Conservation (phyloP, 2,797 vertebrate species). For the Sebastes diaconus region DNA sequence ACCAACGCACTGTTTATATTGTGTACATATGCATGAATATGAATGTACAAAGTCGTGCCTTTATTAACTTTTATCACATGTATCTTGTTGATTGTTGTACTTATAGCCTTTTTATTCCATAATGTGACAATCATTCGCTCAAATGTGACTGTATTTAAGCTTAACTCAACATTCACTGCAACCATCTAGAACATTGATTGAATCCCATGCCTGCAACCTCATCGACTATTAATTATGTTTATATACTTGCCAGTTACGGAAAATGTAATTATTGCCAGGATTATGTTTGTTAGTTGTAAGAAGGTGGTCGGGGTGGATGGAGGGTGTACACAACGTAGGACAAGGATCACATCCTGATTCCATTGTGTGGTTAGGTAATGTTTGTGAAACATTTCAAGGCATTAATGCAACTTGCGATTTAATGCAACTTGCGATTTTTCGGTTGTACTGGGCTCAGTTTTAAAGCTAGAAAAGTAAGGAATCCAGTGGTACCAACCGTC, state of each 20-base stretch:
- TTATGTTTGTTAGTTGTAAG: neutral
- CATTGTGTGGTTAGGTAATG: neutral
- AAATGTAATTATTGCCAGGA: neutral
- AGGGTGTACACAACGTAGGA: neutral
- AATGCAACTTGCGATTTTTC: too few relatives aligned
- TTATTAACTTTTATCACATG: slow-evolving; percentile 11
- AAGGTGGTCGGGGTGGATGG: neutral
- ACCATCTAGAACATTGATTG: neutral
- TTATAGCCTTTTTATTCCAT: slow-evolving; percentile 13
- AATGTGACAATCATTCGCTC: slow-evolving; percentile 29
- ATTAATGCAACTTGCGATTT: too few relatives aligned
- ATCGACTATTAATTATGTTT: neutral
- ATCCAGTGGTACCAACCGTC: too few relatives aligned
- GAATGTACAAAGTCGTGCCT: slow-evolving; percentile 57
- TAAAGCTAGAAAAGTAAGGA: too few relatives aligned
- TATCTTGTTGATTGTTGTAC: slow-evolving; percentile 7
- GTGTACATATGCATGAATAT: slow-evolving; percentile 38
- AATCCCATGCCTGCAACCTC: neutral
- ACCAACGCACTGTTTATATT: slow-evolving; percentile 12
- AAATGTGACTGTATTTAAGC: slow-evolving; percentile 6
- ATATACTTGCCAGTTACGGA: neutral
- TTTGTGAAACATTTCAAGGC: too few relatives aligned
- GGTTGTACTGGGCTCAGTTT: too few relatives aligned
- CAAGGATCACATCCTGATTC: neutral
- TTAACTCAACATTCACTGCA: neutral